Conservation (phyloP, 2,888 invertebrate genomes). For the Branchellion lobata region DNA sequence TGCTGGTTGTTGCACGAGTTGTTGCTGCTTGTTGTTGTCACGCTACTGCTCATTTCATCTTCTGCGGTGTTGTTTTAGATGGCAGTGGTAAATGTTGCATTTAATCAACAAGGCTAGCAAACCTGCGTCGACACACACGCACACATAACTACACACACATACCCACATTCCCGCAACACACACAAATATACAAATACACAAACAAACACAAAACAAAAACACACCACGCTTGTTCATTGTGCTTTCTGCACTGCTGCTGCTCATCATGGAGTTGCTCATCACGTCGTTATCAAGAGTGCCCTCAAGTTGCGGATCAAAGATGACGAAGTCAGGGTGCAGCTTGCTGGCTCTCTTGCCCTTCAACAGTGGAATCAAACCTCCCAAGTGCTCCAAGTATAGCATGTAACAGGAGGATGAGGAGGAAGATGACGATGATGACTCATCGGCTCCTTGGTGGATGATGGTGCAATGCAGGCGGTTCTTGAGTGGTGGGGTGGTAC, state of each 20-base stretch:
- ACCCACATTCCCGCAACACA: no score
- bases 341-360: conserved; percentile 94
- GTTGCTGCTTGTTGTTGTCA: neutral
- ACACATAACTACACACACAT: no score
- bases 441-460: conserved; percentile 79
- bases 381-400: conserved; percentile 86
- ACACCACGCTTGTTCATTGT: neutral
- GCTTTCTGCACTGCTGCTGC: neutral
- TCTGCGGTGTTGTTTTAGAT: neutral
- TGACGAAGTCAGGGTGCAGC: conserved; percentile 94
- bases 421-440: neutral
- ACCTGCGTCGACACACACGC: no score
- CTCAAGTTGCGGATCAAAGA: conserved; percentile 66
- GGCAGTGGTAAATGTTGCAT: no score
- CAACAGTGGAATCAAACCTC: conserved; percentile 89
- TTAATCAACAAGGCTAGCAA: no score
- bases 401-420: conserved; percentile 64
- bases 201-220: no score
- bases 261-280: neutral
- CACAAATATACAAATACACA: no score
- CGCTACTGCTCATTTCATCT: neutral
- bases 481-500: conserved; percentile 79
- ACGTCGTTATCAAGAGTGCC: neutral
- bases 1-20: neutral
- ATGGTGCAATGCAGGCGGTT: conserved; percentile 95